Evolutionary conservation across 1,140 invertebrate species (phyloP).

Genomic region (Zophobas atratus): DNA sequence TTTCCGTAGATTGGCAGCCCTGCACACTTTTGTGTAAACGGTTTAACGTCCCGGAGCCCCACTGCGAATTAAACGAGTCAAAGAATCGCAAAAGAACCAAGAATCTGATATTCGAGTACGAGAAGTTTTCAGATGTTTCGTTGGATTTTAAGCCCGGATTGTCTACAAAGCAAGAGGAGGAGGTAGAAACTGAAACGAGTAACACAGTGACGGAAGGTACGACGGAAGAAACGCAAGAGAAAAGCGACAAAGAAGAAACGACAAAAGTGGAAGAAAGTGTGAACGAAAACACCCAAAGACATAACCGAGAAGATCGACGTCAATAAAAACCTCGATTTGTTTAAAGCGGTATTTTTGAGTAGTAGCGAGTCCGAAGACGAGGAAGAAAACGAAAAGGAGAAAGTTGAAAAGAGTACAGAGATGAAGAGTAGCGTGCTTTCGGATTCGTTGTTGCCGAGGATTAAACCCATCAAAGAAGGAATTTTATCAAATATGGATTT

Average conservation of each 20-base stretch:
- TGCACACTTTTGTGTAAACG: constrained; percentile 89
- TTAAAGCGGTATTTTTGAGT: constrained; percentile 65
- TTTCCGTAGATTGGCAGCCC: constrained; percentile 87
- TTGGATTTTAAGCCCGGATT: constrained; percentile 58
- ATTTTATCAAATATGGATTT: constrained; percentile 64
- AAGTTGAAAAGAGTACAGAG: constrained; percentile 52
- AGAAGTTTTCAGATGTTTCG: constrained; percentile 60
- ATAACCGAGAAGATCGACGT: constrained; percentile 64
- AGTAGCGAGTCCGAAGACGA: constrained; percentile 62
- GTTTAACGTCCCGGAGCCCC: constrained; percentile 95
- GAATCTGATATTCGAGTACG: constrained; percentile 66
- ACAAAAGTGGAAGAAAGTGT: constrained; percentile 26
- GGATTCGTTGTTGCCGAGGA: constrained; percentile 64
- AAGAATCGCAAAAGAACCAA: constrained; percentile 60
- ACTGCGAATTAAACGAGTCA: constrained; percentile 63
- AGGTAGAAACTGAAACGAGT: constrained; percentile 41
- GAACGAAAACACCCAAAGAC: constrained; percentile 55
- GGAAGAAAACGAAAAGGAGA: constrained; percentile 50
- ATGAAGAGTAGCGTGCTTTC: constrained; percentile 58
- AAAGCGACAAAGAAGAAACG: constrained; percentile 2
- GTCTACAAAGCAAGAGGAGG: constrained; percentile 15
- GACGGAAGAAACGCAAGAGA: constrained; percentile 10
- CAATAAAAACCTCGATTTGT: constrained; percentile 64
- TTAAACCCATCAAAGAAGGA: constrained; percentile 65
- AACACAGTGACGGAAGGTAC: constrained; percentile 4